A percentile compares a stretch with the other conserved stretches of the same genome.
Evolutionary conservation across 2,113 vertebrate genomes (phyloP).

Genomic region (Sus scrofa): DNA sequence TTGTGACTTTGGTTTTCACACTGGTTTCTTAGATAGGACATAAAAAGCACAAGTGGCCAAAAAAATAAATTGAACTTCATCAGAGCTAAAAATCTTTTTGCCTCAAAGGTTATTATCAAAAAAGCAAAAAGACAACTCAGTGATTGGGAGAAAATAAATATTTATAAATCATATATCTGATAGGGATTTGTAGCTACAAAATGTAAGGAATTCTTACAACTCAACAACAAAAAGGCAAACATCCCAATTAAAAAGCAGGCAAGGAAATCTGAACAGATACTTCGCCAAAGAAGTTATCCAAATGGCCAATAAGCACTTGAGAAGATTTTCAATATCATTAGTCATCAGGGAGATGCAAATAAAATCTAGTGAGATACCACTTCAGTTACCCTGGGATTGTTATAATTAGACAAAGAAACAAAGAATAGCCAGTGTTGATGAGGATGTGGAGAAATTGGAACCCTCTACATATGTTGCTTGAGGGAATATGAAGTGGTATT

Average conservation of each 20-base stretch:
- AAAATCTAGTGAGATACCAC: not conserved
- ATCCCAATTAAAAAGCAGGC: not conserved
- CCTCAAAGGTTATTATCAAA: not conserved
- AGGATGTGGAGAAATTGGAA: not conserved
- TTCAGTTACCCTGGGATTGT: not conserved
- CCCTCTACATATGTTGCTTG: not conserved
- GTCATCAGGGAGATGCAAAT: constrained; percentile 6
- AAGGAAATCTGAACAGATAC: constrained; percentile 15
- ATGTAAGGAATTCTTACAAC: not conserved
- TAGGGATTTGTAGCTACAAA: not conserved
- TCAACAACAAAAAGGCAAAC: constrained; percentile 15
- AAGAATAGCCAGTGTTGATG: not conserved
- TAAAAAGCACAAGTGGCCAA: not conserved
- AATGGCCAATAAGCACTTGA: not conserved
- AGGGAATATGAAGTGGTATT: not conserved
- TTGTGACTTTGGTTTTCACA: not conserved
- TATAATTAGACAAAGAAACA: not conserved
- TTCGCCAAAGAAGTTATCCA: not conserved
- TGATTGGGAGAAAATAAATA: constrained; percentile 18
- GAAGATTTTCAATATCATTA: constrained; percentile 30
- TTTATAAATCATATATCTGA: not conserved
- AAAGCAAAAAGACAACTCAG: not conserved
- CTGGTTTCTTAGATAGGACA: not conserved
- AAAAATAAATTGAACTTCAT: not conserved
- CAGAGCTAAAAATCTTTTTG: not conserved